Evolutionary conservation across 2,888 invertebrate genomes (phyloP).

Genomic region (Cantharis lateralis): DNA sequence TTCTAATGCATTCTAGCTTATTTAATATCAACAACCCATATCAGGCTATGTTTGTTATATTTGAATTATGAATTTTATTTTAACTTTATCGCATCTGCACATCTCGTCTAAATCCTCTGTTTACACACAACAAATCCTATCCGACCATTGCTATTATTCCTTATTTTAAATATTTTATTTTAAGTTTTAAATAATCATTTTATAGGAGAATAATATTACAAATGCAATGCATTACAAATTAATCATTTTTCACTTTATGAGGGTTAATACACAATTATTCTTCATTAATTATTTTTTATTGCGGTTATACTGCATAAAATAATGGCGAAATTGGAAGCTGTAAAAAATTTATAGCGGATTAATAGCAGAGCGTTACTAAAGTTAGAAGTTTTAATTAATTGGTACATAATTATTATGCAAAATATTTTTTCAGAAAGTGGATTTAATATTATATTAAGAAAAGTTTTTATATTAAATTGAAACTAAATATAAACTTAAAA

Average conservation of each 20-base stretch:
- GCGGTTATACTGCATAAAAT: background rate
- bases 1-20: background rate
- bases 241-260: background rate
- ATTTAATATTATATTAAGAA: too few species aligned
- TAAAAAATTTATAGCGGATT: background rate
- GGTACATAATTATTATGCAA: background rate
- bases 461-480: too few species aligned
- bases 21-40: background rate
- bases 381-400: background rate
- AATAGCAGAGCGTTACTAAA: background rate
- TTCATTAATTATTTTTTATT: background rate
- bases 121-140: background rate
- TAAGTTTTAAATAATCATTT: too few species aligned
- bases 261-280: background rate
- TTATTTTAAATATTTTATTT: background rate
- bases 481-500: too few species aligned
- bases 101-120: background rate
- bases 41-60: background rate
- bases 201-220: background rate
- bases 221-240: background rate
- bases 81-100: background rate
- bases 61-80: background rate
- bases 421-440: too few species aligned
- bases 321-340: background rate
- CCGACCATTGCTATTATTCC: background rate